These are phyloP conservation scores for Laterallus jamaicensis DNA, from an alignment of 2,113 vertebrate species.

Conservation along the genomic window DNA sequence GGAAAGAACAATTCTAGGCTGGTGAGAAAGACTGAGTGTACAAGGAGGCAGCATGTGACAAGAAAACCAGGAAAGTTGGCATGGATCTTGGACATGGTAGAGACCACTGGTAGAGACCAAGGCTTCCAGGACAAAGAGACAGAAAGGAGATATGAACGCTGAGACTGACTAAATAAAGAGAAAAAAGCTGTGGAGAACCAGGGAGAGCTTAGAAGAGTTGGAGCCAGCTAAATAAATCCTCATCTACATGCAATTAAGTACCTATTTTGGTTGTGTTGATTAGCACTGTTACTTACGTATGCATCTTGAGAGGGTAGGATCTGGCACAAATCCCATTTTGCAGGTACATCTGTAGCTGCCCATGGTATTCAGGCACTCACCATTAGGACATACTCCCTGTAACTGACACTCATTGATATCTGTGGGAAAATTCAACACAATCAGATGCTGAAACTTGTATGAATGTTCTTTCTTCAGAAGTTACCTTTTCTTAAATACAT, in stretches of 20 bases:
- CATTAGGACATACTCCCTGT: constrained; percentile 91
- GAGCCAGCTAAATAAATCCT: neutral
- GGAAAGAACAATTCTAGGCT: neutral
- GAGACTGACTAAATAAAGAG: neutral
- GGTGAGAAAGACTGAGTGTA: neutral
- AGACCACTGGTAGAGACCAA: neutral
- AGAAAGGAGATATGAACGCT: neutral
- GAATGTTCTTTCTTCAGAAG: neutral
- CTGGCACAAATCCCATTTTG: constrained; percentile 87
- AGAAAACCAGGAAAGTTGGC: neutral
- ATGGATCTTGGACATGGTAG: neutral
- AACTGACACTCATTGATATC: constrained; percentile 95
- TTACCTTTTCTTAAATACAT: neutral
- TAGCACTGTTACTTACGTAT: constrained; percentile 83
- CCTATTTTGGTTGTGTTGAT: neutral
- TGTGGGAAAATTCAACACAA: constrained; percentile 64
- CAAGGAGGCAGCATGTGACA: neutral
- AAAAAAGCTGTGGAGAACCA: neutral
- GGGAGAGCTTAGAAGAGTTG: neutral
- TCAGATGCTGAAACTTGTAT: neutral
- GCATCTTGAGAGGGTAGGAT: constrained; percentile 86
- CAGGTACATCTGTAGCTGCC: constrained; percentile 95
- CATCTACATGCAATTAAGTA: neutral
- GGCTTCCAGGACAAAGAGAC: neutral
- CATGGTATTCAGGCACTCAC: constrained; percentile 92